Conservation (phyloP, 2,888 invertebrate species). For the Aradus depressus region DNA sequence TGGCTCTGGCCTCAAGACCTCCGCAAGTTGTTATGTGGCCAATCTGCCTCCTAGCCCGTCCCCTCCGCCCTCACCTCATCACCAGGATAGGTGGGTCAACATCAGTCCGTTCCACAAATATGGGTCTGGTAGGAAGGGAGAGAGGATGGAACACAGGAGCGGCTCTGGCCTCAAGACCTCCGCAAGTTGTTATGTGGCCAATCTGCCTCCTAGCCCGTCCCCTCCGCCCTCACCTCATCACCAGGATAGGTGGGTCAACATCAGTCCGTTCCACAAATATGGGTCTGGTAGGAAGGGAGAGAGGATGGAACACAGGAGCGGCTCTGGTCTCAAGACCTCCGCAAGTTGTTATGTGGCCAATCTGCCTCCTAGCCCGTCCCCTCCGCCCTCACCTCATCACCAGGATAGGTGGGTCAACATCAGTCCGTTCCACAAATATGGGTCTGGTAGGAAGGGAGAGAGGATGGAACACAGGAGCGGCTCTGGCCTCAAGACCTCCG, state of each 20-base stretch:
- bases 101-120: conserved; percentile 36
- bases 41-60: conserved; percentile 13
- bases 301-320: too few relatives aligned
- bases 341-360: too few relatives aligned
- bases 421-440: too few relatives aligned
- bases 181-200: conserved; percentile 16
- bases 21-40: conserved; percentile 15
- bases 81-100: conserved; percentile 8
- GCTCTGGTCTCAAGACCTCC: too few relatives aligned
- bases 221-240: conserved; percentile 20
- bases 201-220: conserved; percentile 9
- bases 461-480: too few relatives aligned
- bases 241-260: conserved; percentile 7
- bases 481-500: too few relatives aligned
- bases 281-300: too few relatives aligned
- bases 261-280: conserved; percentile 36
- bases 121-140: too few relatives aligned
- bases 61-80: conserved; percentile 19
- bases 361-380: too few relatives aligned
- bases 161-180: conserved; percentile 14
- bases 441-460: too few relatives aligned
- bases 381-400: too few relatives aligned
- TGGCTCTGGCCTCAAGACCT: conserved; percentile 13
- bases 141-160: background rate
- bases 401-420: too few relatives aligned